These are phyloP conservation scores for Hyperopisus bebe DNA, from an alignment of 2,113 vertebrate genomes.

Conservation along the genomic window DNA sequence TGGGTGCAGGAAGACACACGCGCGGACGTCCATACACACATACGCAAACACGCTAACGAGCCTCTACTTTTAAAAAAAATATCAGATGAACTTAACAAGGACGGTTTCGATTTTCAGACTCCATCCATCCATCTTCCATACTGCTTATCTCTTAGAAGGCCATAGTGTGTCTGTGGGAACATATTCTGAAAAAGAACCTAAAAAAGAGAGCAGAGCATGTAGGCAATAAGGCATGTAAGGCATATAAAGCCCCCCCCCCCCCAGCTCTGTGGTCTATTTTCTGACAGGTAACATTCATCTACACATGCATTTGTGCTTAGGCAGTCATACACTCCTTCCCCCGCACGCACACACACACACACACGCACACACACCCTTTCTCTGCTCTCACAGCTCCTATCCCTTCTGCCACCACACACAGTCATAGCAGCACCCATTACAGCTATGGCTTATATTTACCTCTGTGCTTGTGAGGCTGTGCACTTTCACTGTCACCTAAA, in stretches of 20 bases:
- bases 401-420: not conserved
- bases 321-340: not conserved
- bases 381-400: not conserved
- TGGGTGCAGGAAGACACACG: not conserved
- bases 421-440: not conserved
- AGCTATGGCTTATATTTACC: not conserved
- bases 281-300: not conserved
- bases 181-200: not conserved
- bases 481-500: not conserved
- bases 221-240: too few relatives aligned
- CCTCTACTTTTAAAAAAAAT: not conserved
- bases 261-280: not conserved
- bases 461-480: not conserved
- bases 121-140: not conserved
- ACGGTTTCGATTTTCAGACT: not conserved
- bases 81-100: not conserved
- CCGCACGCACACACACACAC: too few relatives aligned
- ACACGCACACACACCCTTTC: not conserved
- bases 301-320: not conserved
- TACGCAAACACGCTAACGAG: not conserved
- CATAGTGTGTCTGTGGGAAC: not conserved
- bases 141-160: not conserved
- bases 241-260: not conserved
- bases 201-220: not conserved
- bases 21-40: not conserved